Percentiles rank a stretch among this genome's conserved stretches.
These are phyloP conservation scores for Pituophis catenifer DNA, from an alignment of 2,113 vertebrate genomes.

Conservation along the genomic window DNA sequence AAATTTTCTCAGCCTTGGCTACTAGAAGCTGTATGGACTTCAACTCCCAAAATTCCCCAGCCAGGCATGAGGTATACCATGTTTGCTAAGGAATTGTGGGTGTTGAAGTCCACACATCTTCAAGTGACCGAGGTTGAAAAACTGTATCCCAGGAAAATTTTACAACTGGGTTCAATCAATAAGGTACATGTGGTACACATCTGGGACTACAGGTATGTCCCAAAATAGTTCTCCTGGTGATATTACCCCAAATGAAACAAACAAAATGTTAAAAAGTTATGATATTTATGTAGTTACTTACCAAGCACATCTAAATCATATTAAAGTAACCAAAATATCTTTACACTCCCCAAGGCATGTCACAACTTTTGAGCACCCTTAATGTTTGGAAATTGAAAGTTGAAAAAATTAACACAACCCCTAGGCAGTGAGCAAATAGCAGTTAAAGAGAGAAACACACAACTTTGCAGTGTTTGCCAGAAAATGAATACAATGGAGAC, in stretches of 20 bases:
- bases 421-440: not conserved
- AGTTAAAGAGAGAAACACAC: not conserved
- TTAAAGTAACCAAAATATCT: no score
- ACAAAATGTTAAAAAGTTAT: no score
- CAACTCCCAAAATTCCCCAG: not conserved
- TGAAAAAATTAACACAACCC: no score
- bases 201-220: not conserved
- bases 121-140: not conserved
- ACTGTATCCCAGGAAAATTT: not conserved
- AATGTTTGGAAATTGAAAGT: no score
- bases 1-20: not conserved
- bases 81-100: not conserved
- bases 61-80: not conserved
- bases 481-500: not conserved
- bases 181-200: not conserved
- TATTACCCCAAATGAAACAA: not conserved
- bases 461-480: not conserved
- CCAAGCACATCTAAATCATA: no score
- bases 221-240: not conserved
- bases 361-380: no score
- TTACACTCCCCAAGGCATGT: no score
- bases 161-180: not conserved
- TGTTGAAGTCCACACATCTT: not conserved
- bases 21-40: not conserved
- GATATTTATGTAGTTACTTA: no score